Conservation (phyloP, 1,140 invertebrate genomes). For the Macrobrachium nipponense region DNA sequence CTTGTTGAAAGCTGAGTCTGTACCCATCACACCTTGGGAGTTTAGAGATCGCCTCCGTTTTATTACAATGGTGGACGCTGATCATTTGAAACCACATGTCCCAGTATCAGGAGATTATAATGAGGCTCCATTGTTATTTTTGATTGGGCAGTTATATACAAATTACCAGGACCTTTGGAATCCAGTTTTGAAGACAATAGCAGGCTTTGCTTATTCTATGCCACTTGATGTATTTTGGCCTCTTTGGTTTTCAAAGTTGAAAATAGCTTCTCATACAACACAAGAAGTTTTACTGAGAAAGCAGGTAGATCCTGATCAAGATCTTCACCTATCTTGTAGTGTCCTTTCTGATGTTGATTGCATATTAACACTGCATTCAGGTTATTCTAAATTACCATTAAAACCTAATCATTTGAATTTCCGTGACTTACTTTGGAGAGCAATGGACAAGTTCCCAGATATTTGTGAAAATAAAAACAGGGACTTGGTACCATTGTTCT, state of each 20-base stretch:
- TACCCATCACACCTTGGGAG: constrained; percentile 76
- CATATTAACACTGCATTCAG: constrained; percentile 72
- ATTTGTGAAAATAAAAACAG: constrained; percentile 83
- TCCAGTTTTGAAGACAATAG: constrained; percentile 80
- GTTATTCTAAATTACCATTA: constrained; percentile 38
- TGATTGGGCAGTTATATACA: constrained; percentile 84
- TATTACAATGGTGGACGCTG: constrained; percentile 78
- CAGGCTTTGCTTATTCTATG: constrained; percentile 78
- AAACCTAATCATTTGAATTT: constrained; percentile 79
- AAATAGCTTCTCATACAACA: constrained; percentile 67
- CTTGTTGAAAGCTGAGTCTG: constrained; percentile 80
- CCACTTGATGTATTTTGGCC: constrained; percentile 81
- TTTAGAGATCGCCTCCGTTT: constrained; percentile 82
- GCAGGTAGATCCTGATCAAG: constrained; percentile 28
- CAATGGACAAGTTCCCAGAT: constrained; percentile 79
- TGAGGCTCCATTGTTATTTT: constrained; percentile 77
- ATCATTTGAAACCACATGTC: constrained; percentile 66
- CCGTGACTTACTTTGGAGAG: constrained; percentile 83
- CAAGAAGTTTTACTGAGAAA: constrained; percentile 19
- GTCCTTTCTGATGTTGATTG: constrained; percentile 13
- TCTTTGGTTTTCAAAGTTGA: constrained; percentile 77
- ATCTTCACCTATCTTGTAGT: neutral
- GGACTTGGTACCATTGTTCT: constrained; percentile 81
- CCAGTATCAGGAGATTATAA: constrained; percentile 68
- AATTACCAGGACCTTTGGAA: constrained; percentile 93